Conservation (phyloP, 1,140 invertebrate genomes). For the Sycobia sp. region DNA sequence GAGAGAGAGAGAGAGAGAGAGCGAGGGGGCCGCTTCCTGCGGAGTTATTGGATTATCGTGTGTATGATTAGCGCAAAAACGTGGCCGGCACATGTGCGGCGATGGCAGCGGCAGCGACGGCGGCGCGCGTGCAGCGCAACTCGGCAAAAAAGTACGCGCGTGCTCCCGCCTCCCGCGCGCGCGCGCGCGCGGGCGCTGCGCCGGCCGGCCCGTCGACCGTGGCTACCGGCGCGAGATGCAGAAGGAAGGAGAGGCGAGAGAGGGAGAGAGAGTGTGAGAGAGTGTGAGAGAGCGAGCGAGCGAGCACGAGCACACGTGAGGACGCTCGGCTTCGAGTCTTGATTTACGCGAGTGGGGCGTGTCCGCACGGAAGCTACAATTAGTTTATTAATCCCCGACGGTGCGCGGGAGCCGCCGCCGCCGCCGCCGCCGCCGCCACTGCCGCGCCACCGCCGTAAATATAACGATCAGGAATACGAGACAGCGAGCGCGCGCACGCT, state of each 20-base stretch:
- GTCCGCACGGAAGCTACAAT: slow-evolving; percentile 56
- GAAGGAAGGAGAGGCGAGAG: background rate
- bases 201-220: background rate
- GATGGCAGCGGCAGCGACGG: too few species aligned
- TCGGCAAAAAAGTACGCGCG: slow-evolving; percentile 12
- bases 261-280: slow-evolving; percentile 7
- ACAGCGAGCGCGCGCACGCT: background rate
- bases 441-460: slow-evolving; percentile 5
- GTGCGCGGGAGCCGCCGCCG: slow-evolving; percentile 1
- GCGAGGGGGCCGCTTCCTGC: background rate
- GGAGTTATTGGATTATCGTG: slow-evolving; percentile 35
- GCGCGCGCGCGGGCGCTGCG: background rate
- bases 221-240: background rate
- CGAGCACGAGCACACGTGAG: slow-evolving; percentile 1
- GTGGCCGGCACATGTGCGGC: slow-evolving; percentile 32
- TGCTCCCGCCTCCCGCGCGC: too few species aligned
- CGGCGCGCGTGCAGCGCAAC: background rate
- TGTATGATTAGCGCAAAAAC: slow-evolving; percentile 34
- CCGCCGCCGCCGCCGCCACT: slow-evolving; percentile 19
- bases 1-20: background rate
- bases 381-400: slow-evolving; percentile 56
- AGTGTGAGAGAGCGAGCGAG: slow-evolving; percentile 21
- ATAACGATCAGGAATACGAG: slow-evolving; percentile 12
- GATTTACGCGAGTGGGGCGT: slow-evolving; percentile 58
- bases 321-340: slow-evolving; percentile 46